Evolutionary conservation across 2,888 invertebrate genomes (phyloP).

Genomic region (Ceraclea dissimilis): DNA sequence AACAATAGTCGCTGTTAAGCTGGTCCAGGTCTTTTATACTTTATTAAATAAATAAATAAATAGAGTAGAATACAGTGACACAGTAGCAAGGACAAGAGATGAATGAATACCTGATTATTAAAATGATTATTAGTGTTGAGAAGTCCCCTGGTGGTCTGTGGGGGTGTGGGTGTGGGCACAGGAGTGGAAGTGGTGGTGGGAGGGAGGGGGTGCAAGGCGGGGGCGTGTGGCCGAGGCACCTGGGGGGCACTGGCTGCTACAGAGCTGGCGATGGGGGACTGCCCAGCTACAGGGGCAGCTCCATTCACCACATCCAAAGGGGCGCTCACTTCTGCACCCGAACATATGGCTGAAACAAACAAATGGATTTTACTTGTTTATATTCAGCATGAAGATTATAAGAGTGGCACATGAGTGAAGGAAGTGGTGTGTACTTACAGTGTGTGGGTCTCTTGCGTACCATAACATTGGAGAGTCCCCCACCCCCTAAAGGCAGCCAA

Average conservation of each 20-base stretch:
- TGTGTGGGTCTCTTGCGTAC: constrained; percentile 68
- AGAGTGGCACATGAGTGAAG: too few species aligned
- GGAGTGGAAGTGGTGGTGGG: neutral
- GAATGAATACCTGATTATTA: constrained; percentile 1
- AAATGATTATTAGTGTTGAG: neutral
- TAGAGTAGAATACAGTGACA: too few species aligned
- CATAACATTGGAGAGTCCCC: constrained; percentile 89
- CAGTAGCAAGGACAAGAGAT: too few species aligned
- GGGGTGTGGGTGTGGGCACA: constrained; percentile 2
- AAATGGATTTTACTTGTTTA: too few species aligned
- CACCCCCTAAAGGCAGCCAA: constrained; percentile 91
- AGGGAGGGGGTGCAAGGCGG: neutral
- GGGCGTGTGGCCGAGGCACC: too few species aligned
- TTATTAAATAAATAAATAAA: too few species aligned
- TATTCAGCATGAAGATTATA: too few species aligned
- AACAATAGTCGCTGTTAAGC: too few species aligned
- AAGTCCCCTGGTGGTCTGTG: neutral
- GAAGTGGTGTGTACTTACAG: constrained; percentile 22
- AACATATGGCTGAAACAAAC: neutral
- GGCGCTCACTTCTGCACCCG: neutral
- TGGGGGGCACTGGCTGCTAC: neutral
- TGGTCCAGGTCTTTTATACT: too few species aligned
- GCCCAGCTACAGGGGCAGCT: neutral
- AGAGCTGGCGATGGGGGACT: neutral
- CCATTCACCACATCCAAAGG: neutral